Base-by-base conservation (phyloP, 2,888 invertebrate genomes). In the Cryptophagus acutangulus region DNA sequence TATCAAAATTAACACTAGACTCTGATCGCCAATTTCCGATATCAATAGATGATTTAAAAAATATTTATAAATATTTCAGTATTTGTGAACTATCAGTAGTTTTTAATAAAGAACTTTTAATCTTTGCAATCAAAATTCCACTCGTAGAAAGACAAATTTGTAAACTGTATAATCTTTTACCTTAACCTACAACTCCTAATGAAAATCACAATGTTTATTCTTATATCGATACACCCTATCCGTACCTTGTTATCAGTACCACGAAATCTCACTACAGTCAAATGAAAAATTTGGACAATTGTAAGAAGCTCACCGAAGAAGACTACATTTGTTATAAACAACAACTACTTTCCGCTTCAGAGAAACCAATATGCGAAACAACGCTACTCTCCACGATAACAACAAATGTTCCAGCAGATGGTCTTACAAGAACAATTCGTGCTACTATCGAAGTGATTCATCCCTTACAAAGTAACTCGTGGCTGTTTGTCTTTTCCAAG, bases 281-380 rank as follows among this genome's bases (percentile, higher is more conserved):
- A 42, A 15, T 43, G 16, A 30, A 17, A 15, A 41, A 42, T 17
- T 30, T 45, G 14, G 35, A 37, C 20, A 36, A 15, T 10, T 45
- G 45, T 29, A 3, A 33, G 16, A 14, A 25, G 28, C 28, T 36
- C 2, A 26, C 10, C 26, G 6, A n/a, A 8, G 30, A 29, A 25
- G 20, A 24, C 13, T 36, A 36, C 16, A 15, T 43, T 4, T 41
- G 43, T 25, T 12, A 4, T 2, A 3, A 43, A 9, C 14, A 17
- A 9, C 13, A 18, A n/a, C 18, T 28, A 3, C 25, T 35, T 16
- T 17, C 28, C 4, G 10, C 24, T 2, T 2, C 26, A 15, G 43
- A 41, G 28, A 38, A 33, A 33, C 40, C 43, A 38, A 25, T 35
- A 2, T 43, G 43, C 35, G 34, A 41, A 34, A 34, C 38, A 18